Evolutionary conservation across 1,140 invertebrate species (phyloP).

Genomic region (Sitobion miscanthi): DNA sequence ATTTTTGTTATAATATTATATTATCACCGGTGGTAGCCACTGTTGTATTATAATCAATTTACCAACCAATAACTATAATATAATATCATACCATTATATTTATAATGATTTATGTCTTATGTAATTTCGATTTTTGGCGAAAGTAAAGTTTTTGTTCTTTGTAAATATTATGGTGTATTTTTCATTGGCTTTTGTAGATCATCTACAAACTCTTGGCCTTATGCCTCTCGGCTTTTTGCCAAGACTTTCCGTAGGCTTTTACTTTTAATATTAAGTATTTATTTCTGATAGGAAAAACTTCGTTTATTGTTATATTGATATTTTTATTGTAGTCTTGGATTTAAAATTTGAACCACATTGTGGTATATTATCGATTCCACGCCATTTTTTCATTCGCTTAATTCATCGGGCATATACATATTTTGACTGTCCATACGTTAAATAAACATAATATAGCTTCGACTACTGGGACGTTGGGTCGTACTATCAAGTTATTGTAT

Average conservation of each 20-base stretch:
- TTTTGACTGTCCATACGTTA: too few relatives aligned
- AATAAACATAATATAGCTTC: too few relatives aligned
- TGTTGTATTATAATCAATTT: too few relatives aligned
- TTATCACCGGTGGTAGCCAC: background rate
- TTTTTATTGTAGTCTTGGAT: background rate
- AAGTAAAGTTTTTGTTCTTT: background rate
- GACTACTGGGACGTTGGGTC: too few relatives aligned
- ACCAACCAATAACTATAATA: background rate
- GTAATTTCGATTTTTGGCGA: background rate
- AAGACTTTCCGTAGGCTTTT: background rate
- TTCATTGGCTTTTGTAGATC: background rate
- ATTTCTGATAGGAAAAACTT: constrained; percentile 2
- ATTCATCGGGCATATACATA: too few relatives aligned
- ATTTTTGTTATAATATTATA: background rate
- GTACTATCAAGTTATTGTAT: too few relatives aligned
- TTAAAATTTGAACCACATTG: background rate
- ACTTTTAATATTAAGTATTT: background rate
- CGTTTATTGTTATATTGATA: background rate
- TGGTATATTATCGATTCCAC: background rate
- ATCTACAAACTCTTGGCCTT: constrained; percentile 23
- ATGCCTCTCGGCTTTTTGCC: background rate
- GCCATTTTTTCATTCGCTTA: background rate
- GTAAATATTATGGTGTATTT: background rate
- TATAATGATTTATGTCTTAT: background rate
- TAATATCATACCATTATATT: background rate